Percentiles rank a stretch among this genome's conserved stretches.
Conservation (phyloP, 2,797 vertebrate species). For the Bryconaethiops microstoma region DNA sequence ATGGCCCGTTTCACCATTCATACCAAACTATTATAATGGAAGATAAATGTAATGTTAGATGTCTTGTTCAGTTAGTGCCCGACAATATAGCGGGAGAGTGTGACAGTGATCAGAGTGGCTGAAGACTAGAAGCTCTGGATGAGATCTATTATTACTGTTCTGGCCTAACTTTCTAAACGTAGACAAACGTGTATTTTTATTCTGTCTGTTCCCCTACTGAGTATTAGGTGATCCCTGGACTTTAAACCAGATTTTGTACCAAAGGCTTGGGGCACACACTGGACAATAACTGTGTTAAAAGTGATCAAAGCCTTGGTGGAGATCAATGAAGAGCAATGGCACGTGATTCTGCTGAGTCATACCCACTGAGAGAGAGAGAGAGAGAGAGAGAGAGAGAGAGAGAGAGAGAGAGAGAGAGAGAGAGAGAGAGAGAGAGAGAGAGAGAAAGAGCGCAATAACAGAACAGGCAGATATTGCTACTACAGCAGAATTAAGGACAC, state of each 20-base stretch:
- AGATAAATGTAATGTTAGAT: no score
- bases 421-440: no score
- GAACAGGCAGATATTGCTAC: neutral
- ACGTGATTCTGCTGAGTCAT: constrained; percentile 36
- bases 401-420: no score
- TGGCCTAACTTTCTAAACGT: neutral
- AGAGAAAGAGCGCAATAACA: neutral
- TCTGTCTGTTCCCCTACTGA: constrained; percentile 2
- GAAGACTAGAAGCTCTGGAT: no score
- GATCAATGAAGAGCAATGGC: constrained; percentile 45
- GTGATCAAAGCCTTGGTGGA: constrained; percentile 47
- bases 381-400: no score
- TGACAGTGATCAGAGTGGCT: no score
- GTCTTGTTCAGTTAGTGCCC: no score
- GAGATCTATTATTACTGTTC: neutral
- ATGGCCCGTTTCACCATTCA: no score
- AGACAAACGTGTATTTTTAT: neutral
- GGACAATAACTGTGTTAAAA: constrained; percentile 40
- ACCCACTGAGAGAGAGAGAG: neutral
- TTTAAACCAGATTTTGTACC: constrained; percentile 33
- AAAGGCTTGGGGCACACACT: constrained; percentile 11
- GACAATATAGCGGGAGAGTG: no score
- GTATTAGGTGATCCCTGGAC: neutral
- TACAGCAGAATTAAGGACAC: neutral
- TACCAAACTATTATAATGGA: no score